Evolutionary conservation across 2,113 vertebrate species (phyloP).

Genomic region (Seriola aureovittata): DNA sequence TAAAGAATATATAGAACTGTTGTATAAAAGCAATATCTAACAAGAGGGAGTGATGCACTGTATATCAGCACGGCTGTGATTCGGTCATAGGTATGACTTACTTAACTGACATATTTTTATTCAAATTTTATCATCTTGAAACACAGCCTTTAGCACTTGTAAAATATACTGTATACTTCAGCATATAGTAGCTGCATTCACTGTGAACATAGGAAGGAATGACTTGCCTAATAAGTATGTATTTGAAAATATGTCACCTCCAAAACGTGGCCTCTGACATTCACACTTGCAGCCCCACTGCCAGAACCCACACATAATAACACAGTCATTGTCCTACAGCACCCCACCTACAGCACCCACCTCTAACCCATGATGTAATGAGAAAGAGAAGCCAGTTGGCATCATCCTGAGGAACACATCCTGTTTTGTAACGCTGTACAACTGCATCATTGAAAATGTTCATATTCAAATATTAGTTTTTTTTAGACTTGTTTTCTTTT

Average conservation of each 20-base stretch:
- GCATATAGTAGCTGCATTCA: too few species aligned
- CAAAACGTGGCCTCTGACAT: neutral
- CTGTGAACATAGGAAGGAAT: too few species aligned
- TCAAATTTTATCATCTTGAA: too few species aligned
- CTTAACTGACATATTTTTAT: too few species aligned
- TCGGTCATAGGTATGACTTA: too few species aligned
- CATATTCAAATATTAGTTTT: neutral
- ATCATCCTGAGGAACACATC: neutral
- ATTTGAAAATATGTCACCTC: neutral
- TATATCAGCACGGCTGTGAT: too few species aligned
- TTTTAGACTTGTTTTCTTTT: neutral
- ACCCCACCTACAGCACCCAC: neutral
- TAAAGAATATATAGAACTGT: too few species aligned
- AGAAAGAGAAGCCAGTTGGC: neutral
- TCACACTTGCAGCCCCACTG: neutral
- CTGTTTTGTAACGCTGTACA: neutral
- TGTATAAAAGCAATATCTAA: too few species aligned
- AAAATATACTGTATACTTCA: too few species aligned
- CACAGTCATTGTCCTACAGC: neutral
- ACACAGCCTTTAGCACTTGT: too few species aligned
- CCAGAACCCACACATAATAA: neutral
- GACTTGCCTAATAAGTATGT: too few species aligned
- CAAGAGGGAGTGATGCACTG: too few species aligned
- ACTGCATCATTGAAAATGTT: neutral
- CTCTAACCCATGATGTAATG: neutral